Percentiles rank a stretch among this genome's conserved stretches.
Conservation (phyloP, 2,113 vertebrate genomes). For the Takifugu bimaculatus region DNA sequence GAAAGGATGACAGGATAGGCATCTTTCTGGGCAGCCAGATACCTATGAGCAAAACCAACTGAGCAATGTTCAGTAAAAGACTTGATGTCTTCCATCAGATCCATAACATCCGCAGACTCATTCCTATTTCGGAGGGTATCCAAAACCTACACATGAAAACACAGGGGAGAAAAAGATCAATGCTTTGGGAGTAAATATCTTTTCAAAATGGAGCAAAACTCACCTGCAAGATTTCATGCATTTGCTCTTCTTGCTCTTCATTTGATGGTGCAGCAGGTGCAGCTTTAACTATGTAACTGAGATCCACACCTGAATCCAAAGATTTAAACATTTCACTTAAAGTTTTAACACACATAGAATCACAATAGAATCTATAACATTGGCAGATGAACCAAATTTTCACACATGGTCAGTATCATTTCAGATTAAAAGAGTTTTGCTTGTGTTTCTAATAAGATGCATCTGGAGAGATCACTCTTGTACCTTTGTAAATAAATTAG, state of each 20-base stretch:
- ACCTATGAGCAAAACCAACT: conserved; percentile 78
- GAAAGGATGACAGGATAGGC: conserved; percentile 85
- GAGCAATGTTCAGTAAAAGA: conserved; percentile 80
- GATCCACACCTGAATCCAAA: conserved; percentile 82
- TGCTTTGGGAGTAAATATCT: neutral
- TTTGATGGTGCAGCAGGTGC: conserved; percentile 54
- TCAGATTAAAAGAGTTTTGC: neutral
- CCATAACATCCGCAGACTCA: conserved; percentile 17
- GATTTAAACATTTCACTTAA: neutral
- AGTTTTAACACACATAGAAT: neutral
- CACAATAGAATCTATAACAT: neutral
- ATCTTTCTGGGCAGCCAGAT: conserved; percentile 83
- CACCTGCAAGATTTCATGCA: conserved; percentile 85
- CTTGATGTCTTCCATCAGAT: conserved; percentile 47
- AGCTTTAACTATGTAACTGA: conserved; percentile 86
- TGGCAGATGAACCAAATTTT: neutral
- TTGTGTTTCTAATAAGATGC: neutral
- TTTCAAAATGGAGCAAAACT: conserved; percentile 14
- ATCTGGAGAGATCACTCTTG: neutral
- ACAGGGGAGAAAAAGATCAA: neutral
- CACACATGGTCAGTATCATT: neutral
- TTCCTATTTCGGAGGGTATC: conserved; percentile 72
- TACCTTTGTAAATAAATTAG: neutral
- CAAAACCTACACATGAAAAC: conserved; percentile 70
- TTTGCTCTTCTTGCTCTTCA: conserved; percentile 65